Percentiles rank a stretch among this genome's conserved stretches.
Evolutionary conservation across 2,888 invertebrate genomes (phyloP).

Genomic region (Leucoma salicis): DNA sequence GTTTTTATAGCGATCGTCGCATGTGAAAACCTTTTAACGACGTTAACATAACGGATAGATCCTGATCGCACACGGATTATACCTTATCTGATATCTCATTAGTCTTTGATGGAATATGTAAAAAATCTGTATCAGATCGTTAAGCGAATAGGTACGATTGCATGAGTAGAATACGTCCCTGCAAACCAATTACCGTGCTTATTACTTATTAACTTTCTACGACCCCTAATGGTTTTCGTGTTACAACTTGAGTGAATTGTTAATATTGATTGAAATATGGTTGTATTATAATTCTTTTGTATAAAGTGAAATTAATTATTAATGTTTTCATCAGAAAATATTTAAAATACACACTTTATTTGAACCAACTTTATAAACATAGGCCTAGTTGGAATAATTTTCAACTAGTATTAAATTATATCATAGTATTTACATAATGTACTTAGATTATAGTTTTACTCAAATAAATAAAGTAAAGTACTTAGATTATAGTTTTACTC

Average conservation of each 20-base stretch:
- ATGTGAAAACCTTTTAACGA: constrained; percentile 6
- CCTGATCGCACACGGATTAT: constrained; percentile 2
- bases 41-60: constrained; percentile 2
- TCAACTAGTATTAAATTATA: too few species aligned
- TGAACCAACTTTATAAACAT: too few species aligned
- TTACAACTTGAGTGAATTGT: constrained; percentile 46
- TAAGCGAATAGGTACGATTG: constrained; percentile 2
- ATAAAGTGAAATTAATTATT: too few species aligned
- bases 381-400: too few species aligned
- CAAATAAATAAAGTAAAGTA: too few species aligned
- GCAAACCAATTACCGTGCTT: constrained; percentile 55
- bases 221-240: constrained; percentile 65
- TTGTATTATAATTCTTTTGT: background rate
- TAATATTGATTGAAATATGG: constrained; percentile 37
- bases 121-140: constrained; percentile 4
- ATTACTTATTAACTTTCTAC: constrained; percentile 65
- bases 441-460: too few species aligned
- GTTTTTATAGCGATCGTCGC: constrained; percentile 3
- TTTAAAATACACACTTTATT: too few species aligned
- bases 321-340: too few species aligned
- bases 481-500: too few species aligned
- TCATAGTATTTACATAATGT: too few species aligned
- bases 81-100: constrained; percentile 4
- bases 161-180: constrained; percentile 39
- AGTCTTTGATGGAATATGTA: constrained; percentile 2